phyloP scores from a whole-genome alignment of 2,113 vertebrate species.

The Rhinolophus ferrumequinum region DNA sequence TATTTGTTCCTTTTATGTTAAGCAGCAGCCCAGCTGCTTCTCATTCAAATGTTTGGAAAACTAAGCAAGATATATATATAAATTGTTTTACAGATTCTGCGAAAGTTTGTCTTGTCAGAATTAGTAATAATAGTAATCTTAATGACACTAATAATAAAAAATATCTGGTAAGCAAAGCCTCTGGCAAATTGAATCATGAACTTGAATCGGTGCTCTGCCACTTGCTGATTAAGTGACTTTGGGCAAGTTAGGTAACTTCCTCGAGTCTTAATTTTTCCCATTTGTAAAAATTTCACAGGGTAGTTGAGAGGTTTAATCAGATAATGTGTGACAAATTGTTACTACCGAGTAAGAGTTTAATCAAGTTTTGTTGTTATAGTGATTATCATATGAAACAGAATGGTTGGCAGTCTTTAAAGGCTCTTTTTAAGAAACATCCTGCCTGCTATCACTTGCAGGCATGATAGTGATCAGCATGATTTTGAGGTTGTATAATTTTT shows the following conservation, averaged over 20 bases:
- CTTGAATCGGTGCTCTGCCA: neutral
- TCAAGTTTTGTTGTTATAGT: neutral
- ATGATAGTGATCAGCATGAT: neutral
- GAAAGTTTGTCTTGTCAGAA: neutral
- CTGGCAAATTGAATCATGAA: neutral
- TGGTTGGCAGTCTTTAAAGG: neutral
- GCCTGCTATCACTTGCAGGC: neutral
- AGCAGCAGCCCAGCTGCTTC: neutral
- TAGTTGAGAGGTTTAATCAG: conserved; percentile 14
- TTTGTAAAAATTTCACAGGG: neutral
- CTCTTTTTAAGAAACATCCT: neutral
- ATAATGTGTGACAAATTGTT: neutral
- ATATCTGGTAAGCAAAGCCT: neutral
- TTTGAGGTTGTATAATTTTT: neutral
- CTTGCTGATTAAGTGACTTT: conserved; percentile 7
- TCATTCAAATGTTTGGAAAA: conserved; percentile 35
- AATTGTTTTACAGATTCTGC: neutral
- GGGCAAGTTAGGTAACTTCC: neutral
- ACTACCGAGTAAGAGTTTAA: neutral
- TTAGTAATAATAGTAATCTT: neutral
- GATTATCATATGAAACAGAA: neutral
- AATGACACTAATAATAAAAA: conserved; percentile 10
- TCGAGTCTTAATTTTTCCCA: conserved; percentile 11
- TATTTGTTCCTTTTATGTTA: neutral
- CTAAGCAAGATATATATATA: neutral